Base-by-base conservation (phyloP, 2,113 vertebrate genomes). In the Crypturellus undulatus region DNA sequence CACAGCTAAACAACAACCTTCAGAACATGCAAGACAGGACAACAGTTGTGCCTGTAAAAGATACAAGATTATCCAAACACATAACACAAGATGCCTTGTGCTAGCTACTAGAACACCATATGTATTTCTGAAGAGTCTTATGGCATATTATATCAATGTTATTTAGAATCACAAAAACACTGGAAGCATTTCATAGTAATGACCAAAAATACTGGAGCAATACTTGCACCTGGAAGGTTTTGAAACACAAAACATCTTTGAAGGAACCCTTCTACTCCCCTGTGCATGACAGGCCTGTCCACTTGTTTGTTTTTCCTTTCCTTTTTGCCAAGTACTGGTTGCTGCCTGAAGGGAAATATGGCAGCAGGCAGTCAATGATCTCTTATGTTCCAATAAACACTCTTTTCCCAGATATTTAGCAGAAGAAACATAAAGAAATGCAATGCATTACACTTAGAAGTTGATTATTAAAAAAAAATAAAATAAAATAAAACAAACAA, bases 31-130 rank as follows among this genome's bases (percentile, higher is more conserved):
- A 26, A 6, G 36, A 25, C 5, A 49, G 7, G 2, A 4, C 32
- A 60, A 12, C 2, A 65, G n/a, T 4, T 60, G 43, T 68, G 18
- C 0, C 2, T 6, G 11, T 1, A 17, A 56, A 26, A 54, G 65
- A 1, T 21, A 17, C 1, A 5, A 4, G 38, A 42, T 38, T 30
- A n/a, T 58, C 20, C 4, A n/a, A 2, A 47, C 12, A 12, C 36
- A 10, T 12, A 42, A 11, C 43, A 12, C 3, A 3, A 12, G 54
- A 51, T 19, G 3, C 5, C 25, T 8, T 21, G 38, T 56, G 34
- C 63, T 73, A 45, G 6, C 42, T 15, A 1, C 0, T 20, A 38
- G 24, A 73, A 28, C 0, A 36, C 20, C 45, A 40, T 4, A 6
- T 10, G 1, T 1, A 21, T 34, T 60, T 30, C 70, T 14, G 3